Base-by-base conservation (phyloP, 1,140 invertebrate species). In the Parapsyche elsis region DNA sequence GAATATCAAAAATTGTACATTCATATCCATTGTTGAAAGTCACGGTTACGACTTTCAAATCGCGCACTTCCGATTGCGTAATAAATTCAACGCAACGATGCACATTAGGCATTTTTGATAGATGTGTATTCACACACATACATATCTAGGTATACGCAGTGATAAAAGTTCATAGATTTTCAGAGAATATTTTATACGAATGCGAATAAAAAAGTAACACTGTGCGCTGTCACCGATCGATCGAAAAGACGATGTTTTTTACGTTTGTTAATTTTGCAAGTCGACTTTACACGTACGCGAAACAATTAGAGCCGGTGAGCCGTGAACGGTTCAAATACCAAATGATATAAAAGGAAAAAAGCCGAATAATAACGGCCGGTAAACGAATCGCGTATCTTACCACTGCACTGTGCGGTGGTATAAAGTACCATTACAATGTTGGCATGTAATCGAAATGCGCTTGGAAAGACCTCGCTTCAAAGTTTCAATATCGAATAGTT, bases 281-380 rank as follows among this genome's bases (percentile, higher is more conserved):
- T 74, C 14, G 71, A 49, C n/a, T 74, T 74, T 23, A 74, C 71
- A 74, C 71, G 71, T 74, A 74, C 71, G 46, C 0, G 38, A 74
- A 74, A 74, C 46, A 74, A 74, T 74, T 74, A 74, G 9, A 5
- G 4, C 14, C 38, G n/a, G 38, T 23, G 38, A 49, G 12, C 30
- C 71, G 71, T 74, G 71, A 74, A 74, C 38, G 19, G 21, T 16
- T 38, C 30, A 38, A 38, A 38, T 38, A 38, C 30, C 30, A 38
- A 38, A 38, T 38, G 7, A 38, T 38, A 38, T 4, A 38, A 4
- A 38, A 38, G 7, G 7, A 38, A 38, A 38, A 4, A 38, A 4
- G 30, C n/a, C n/a, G 7, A 38, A 38, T 38, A 38, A 38, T 38
- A 38, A 38, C 30, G 30, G 16, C 57, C 14, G 16, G 57, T 61